Percentiles rank a stretch among this genome's conserved stretches.
Evolutionary conservation across 2,888 invertebrate species (phyloP).

Genomic region (Polylopha cassiicola): DNA sequence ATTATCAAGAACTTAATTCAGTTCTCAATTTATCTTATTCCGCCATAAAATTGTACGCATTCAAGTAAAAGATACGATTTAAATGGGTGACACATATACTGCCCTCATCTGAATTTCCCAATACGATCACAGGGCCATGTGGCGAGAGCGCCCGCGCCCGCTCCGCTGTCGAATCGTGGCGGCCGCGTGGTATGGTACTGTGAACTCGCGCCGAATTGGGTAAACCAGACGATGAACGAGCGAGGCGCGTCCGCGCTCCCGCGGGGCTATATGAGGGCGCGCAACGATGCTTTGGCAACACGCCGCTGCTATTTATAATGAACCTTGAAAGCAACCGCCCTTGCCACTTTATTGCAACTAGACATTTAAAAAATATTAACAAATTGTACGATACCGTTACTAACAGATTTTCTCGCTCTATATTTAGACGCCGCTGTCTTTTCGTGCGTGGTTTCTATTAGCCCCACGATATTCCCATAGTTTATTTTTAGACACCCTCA

Average conservation of each 20-base stretch:
- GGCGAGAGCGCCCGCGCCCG: slow-evolving; percentile 17
- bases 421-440: slow-evolving; percentile 22
- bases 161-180: slow-evolving; percentile 20
- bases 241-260: slow-evolving; percentile 39
- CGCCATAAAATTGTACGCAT: no score
- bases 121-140: slow-evolving; percentile 10
- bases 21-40: no score
- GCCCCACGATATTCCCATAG: slow-evolving; percentile 8
- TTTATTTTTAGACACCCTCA: slow-evolving; percentile 18
- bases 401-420: slow-evolving; percentile 36
- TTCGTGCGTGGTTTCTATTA: slow-evolving; percentile 5
- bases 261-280: slow-evolving; percentile 58
- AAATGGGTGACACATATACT: no score
- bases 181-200: slow-evolving; percentile 28
- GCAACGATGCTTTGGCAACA: slow-evolving; percentile 67
- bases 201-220: slow-evolving; percentile 46
- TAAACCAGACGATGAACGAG: slow-evolving; percentile 40
- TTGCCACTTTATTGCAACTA: slow-evolving; percentile 57
- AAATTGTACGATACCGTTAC: slow-evolving; percentile 32
- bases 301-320: slow-evolving; percentile 70
- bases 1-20: no score
- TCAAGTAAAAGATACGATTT: no score
- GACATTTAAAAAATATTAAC: slow-evolving; percentile 34
- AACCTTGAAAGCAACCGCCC: slow-evolving; percentile 74
- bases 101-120: slow-evolving; percentile 13